Percentiles rank a stretch among this genome's conserved stretches.
Conservation (phyloP, 2,113 vertebrate genomes). For the Trogon melanurus region DNA sequence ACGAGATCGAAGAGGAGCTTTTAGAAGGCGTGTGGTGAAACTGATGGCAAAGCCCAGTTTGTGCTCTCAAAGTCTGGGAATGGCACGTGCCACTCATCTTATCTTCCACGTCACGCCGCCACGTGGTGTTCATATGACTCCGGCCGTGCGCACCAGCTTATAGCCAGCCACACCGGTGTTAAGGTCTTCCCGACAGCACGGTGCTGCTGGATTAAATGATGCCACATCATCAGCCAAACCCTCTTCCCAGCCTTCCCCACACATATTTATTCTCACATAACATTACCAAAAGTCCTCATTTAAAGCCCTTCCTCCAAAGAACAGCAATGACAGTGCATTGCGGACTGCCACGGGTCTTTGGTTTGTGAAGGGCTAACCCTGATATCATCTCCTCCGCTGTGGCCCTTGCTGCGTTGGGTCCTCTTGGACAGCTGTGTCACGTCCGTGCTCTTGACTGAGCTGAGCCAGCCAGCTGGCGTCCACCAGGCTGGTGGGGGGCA, state of each 20-base stretch:
- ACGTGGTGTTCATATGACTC: rapidly evolving
- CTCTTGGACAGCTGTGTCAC: rapidly evolving
- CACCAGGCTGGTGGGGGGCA: neutral
- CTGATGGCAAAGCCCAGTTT: neutral
- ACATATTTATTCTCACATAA: neutral
- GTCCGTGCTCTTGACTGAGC: neutral
- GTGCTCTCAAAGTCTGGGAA: neutral
- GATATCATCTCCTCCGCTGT: neutral
- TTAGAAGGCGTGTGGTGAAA: neutral
- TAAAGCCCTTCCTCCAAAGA: neutral
- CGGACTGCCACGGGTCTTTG: neutral
- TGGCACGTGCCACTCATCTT: neutral
- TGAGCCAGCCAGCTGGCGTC: neutral
- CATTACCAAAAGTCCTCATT: neutral
- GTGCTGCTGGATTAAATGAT: neutral
- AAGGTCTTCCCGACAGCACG: neutral
- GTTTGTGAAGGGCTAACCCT: neutral
- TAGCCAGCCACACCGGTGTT: rapidly evolving
- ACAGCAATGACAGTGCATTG: neutral
- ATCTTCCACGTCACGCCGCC: neutral
- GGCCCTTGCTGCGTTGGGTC: rapidly evolving
- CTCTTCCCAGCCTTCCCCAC: neutral
- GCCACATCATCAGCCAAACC: rapidly evolving
- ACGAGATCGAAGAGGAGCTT: neutral
- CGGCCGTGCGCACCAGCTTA: neutral